Conservation (phyloP, 2,113 vertebrate genomes). For the Cebidichthys violaceus region DNA sequence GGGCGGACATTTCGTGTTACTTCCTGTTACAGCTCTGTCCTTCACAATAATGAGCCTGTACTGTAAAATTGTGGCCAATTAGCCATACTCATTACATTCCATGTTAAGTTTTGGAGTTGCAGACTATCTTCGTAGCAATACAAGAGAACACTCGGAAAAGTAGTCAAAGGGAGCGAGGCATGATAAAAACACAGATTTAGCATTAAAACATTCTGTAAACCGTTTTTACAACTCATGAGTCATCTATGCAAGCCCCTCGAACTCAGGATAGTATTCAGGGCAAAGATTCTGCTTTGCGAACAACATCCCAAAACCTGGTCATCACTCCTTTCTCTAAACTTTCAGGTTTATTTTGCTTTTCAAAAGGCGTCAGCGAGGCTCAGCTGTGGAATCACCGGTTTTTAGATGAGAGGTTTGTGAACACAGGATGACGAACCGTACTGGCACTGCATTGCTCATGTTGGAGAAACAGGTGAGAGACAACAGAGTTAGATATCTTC, state of each 20-base stretch:
- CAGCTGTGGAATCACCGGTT: neutral
- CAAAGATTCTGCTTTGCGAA: conserved; percentile 19
- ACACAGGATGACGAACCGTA: neutral
- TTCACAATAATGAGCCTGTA: conserved; percentile 12
- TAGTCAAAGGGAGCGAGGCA: neutral
- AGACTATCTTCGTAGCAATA: conserved; percentile 52
- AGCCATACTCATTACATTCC: conserved; percentile 57
- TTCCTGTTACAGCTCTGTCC: conserved; percentile 12
- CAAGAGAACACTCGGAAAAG: conserved; percentile 3
- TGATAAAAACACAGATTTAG: neutral
- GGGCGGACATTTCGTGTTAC: conserved; percentile 11
- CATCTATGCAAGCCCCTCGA: conserved; percentile 69
- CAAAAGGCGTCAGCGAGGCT: neutral
- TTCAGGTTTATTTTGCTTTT: conserved; percentile 1
- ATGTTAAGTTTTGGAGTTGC: conserved; percentile 26
- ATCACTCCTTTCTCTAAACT: neutral
- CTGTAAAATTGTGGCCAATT: conserved; percentile 14
- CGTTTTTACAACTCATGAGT: conserved; percentile 9
- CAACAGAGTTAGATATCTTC: neutral
- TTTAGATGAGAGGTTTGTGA: conserved; percentile 19
- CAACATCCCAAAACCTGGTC: conserved; percentile 15
- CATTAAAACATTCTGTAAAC: neutral
- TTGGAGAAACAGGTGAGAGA: neutral
- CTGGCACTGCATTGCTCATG: neutral
- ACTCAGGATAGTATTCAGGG: conserved; percentile 64